Evolutionary conservation across 2,113 vertebrate species (phyloP).

Genomic region (Pluvialis apricaria): DNA sequence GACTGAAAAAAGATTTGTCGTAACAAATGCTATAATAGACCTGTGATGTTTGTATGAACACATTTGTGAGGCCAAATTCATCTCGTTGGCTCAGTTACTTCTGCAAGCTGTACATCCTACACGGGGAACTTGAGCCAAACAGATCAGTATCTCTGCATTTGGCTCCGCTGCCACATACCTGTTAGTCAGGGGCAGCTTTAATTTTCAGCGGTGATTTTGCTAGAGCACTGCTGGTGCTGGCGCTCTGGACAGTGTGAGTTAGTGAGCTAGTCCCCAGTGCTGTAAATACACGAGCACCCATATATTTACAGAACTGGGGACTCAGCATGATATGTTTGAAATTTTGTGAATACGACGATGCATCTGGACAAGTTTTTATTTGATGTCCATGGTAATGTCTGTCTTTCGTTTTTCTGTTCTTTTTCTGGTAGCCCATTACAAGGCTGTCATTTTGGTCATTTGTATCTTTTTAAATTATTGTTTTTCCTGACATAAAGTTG

Average conservation of each 20-base stretch:
- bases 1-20: not conserved
- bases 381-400: not conserved
- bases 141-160: not conserved
- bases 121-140: rapidly evolving
- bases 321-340: not conserved
- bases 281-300: rapidly evolving
- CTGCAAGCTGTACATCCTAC: not conserved
- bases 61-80: not conserved
- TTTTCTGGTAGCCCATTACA: not conserved
- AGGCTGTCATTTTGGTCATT: not conserved
- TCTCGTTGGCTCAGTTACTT: not conserved
- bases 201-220: not conserved
- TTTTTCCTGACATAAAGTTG: not conserved
- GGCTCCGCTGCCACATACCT: rapidly evolving
- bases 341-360: not conserved
- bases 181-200: not conserved
- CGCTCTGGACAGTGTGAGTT: not conserved
- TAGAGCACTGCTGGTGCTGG: not conserved
- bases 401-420: too few species aligned
- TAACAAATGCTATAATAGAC: not conserved
- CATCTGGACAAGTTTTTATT: not conserved
- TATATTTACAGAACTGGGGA: not conserved
- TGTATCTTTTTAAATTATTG: not conserved
- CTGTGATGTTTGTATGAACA: not conserved
- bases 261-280: not conserved